These are phyloP conservation scores for Popillia japonica DNA, from an alignment of 1,140 invertebrate species.

Conservation along the genomic window DNA sequence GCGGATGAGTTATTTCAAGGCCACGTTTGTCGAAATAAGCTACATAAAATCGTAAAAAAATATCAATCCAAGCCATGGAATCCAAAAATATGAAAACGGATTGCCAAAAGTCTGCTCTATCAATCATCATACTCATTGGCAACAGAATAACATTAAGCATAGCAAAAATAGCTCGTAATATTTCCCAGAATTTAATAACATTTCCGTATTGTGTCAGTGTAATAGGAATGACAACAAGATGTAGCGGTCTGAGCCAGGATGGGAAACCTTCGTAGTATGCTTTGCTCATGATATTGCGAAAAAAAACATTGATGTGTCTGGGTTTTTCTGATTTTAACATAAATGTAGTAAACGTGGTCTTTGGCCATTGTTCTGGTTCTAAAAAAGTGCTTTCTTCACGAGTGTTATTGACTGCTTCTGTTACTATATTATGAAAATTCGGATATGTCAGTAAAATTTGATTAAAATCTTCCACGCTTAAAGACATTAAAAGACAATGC, in stretches of 20 bases:
- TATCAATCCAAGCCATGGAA: conserved; percentile 42
- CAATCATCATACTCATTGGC: not conserved
- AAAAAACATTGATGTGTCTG: not conserved
- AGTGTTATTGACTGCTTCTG: not conserved
- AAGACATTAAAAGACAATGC: not conserved
- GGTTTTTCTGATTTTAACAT: not conserved
- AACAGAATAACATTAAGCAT: conserved; percentile 36
- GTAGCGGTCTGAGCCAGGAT: not conserved
- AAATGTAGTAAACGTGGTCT: not conserved
- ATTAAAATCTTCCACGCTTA: conserved; percentile 4
- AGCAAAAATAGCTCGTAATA: conserved; percentile 40
- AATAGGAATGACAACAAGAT: not conserved
- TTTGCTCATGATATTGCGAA: not conserved
- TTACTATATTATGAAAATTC: not conserved
- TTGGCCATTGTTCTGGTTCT: not conserved
- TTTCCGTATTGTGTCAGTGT: conserved; percentile 28
- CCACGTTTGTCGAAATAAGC: conserved; percentile 45
- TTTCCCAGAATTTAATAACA: conserved; percentile 45
- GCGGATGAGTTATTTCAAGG: conserved; percentile 42
- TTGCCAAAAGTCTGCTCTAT: not conserved
- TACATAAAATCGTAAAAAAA: conserved; percentile 44
- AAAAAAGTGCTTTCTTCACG: not conserved
- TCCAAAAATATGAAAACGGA: conserved; percentile 41
- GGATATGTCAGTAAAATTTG: not conserved
- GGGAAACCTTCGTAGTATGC: not conserved